Conservation (phyloP, 1,140 invertebrate species). For the Neodiprion fabricii region DNA sequence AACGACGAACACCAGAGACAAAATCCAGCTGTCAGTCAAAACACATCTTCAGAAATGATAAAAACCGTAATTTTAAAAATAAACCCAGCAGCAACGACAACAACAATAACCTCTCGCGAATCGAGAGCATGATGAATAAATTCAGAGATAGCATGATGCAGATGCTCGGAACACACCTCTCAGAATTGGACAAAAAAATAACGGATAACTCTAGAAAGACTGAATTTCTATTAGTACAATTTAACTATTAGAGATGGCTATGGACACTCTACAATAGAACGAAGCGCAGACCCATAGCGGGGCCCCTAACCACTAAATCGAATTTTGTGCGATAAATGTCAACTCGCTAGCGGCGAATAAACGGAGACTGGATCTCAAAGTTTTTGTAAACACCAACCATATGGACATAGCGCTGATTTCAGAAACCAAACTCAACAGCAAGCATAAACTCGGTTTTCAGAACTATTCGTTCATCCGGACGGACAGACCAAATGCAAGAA, state of each 20-base stretch:
- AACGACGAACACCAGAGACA: background rate
- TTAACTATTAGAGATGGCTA: background rate
- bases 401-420: background rate
- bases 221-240: slow-evolving; percentile 4
- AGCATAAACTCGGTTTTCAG: slow-evolving; percentile 20
- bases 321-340: slow-evolving; percentile 2
- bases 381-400: background rate
- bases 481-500: slow-evolving; percentile 8
- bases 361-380: background rate
- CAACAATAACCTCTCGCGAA: background rate
- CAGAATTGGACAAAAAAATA: background rate
- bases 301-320: background rate
- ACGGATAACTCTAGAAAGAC: slow-evolving; percentile 1
- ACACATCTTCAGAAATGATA: background rate
- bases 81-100: background rate
- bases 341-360: background rate
- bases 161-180: background rate
- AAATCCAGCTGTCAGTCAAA: background rate
- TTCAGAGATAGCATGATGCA: background rate
- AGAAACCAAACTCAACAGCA: slow-evolving; percentile 17
- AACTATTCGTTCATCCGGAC: slow-evolving; percentile 22
- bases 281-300: background rate
- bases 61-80: background rate
- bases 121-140: slow-evolving; percentile 1
- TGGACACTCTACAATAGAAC: background rate